Evolutionary conservation across 2,888 invertebrate genomes (phyloP).

Genomic region (Tridacna gigas): DNA sequence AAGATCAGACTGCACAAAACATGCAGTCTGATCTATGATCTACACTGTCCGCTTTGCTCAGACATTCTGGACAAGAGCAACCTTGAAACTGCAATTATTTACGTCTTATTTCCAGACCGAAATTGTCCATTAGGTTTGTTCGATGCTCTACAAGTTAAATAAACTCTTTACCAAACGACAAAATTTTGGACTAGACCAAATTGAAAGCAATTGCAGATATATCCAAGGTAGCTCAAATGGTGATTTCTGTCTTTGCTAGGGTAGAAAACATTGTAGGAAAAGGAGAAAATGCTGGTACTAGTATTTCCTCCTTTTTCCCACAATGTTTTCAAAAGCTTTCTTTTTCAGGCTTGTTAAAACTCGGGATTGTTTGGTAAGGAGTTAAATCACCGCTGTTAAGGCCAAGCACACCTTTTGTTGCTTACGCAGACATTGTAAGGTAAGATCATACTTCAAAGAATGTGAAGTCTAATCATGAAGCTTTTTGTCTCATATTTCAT

Average conservation of each 20-base stretch:
- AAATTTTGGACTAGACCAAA: not conserved
- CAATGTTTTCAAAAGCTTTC: not conserved
- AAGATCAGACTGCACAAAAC: too few species aligned
- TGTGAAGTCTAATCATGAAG: too few species aligned
- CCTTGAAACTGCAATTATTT: too few species aligned
- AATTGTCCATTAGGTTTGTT: too few species aligned
- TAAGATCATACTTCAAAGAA: too few species aligned
- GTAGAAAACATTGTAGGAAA: not conserved
- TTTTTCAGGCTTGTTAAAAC: not conserved
- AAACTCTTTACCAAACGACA: not conserved
- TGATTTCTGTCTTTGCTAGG: not conserved
- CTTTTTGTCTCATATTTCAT: too few species aligned
- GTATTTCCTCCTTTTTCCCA: not conserved
- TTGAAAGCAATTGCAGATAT: not conserved
- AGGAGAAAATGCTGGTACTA: too few species aligned
- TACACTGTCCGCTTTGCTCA: too few species aligned
- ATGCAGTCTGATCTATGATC: too few species aligned
- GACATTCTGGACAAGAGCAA: too few species aligned
- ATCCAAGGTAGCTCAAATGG: not conserved
- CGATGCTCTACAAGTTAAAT: too few species aligned
- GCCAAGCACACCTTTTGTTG: not conserved
- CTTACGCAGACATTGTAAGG: not conserved
- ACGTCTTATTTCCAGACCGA: too few species aligned
- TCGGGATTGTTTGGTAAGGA: not conserved
- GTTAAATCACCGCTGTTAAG: not conserved